These are phyloP conservation scores for Mellilla xanthometata DNA, from an alignment of 2,888 invertebrate species.

Conservation along the genomic window DNA sequence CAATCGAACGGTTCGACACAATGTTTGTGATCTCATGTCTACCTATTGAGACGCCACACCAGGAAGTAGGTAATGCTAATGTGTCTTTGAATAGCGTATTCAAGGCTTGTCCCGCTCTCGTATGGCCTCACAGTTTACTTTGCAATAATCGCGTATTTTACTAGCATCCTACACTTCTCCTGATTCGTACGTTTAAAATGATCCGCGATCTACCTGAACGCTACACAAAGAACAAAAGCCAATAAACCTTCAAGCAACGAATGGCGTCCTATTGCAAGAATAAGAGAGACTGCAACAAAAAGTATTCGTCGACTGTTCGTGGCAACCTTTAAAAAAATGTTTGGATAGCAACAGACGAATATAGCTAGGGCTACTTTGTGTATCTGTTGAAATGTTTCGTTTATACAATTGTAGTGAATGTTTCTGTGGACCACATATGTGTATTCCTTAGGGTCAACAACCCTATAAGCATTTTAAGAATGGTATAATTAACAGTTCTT, in stretches of 20 bases:
- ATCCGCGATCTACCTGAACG: constrained; percentile 22
- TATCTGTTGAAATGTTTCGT: constrained; percentile 56
- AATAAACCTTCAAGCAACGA: constrained; percentile 29
- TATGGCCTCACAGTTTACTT: constrained; percentile 70
- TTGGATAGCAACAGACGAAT: constrained; percentile 57
- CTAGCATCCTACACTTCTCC: constrained; percentile 57
- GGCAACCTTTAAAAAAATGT: constrained; percentile 47
- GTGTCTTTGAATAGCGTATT: constrained; percentile 75
- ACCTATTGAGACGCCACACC: constrained; percentile 51
- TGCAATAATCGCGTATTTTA: constrained; percentile 39
- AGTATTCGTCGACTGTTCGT: constrained; percentile 36
- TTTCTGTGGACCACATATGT: constrained; percentile 11
- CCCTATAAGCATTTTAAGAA: constrained; percentile 31
- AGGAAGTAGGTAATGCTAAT: constrained; percentile 79
- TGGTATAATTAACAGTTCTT: constrained; percentile 32
- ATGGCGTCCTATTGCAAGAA: constrained; percentile 26
- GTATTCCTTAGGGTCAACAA: constrained; percentile 53
- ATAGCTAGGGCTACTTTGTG: constrained; percentile 53
- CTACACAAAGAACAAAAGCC: constrained; percentile 32
- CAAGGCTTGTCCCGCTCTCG: constrained; percentile 73
- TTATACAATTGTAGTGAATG: constrained; percentile 27
- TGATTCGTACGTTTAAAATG: constrained; percentile 35
- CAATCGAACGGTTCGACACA: constrained; percentile 44
- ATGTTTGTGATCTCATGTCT: constrained; percentile 54
- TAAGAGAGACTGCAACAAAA: constrained; percentile 17